Conservation (phyloP, 2,113 vertebrate genomes). For the Globicephala melas region DNA sequence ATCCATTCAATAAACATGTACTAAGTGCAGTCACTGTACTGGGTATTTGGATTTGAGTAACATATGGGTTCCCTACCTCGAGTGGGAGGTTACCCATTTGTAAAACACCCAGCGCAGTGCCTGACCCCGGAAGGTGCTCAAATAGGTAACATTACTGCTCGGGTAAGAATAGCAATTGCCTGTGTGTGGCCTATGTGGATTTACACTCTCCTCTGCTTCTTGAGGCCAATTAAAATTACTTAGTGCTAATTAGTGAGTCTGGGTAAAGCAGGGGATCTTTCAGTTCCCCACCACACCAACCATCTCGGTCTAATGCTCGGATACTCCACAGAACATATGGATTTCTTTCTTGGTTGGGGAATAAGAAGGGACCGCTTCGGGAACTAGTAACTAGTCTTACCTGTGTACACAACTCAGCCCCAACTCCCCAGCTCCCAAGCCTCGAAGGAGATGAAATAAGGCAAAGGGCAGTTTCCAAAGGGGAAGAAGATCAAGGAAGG, state of each 20-base stretch:
- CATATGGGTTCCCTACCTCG: neutral
- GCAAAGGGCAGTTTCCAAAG: neutral
- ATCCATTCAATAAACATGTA: neutral
- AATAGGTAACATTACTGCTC: neutral
- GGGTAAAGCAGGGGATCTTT: conserved; percentile 59
- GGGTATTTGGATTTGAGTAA: neutral
- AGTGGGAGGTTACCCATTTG: neutral
- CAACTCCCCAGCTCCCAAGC: neutral
- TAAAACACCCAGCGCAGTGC: neutral
- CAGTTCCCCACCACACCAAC: neutral
- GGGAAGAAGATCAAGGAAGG: neutral
- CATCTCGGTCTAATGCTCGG: neutral
- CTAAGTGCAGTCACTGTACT: neutral
- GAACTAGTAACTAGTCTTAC: neutral
- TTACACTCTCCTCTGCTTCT: conserved; percentile 47
- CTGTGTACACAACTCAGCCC: neutral
- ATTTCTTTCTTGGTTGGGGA: neutral
- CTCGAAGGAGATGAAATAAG: neutral
- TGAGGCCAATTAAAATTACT: conserved; percentile 72
- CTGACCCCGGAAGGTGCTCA: neutral
- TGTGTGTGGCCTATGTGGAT: conserved; percentile 6
- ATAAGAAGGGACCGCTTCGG: neutral
- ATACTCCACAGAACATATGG: neutral
- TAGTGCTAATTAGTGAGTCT: conserved; percentile 55
- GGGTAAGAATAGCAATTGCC: conserved; percentile 35